Evolutionary conservation across 2,797 vertebrate genomes (phyloP).

Genomic region (Buphagus erythrorhynchus): DNA sequence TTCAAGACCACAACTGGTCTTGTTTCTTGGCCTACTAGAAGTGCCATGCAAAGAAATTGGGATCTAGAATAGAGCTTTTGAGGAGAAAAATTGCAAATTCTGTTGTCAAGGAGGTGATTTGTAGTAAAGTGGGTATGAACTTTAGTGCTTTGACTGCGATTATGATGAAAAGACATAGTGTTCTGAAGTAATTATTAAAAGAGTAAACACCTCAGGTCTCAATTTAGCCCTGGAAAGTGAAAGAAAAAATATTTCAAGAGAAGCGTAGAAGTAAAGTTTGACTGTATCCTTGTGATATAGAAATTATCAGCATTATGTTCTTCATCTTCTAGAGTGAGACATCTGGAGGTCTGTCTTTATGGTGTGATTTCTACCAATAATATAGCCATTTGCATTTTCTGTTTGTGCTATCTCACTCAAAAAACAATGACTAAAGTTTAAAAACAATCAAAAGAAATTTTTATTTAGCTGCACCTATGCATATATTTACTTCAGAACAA

Average conservation of each 20-base stretch:
- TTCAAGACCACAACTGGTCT: not conserved
- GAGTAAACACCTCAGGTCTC: not conserved
- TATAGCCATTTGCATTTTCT: not conserved
- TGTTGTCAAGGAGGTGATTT: not conserved
- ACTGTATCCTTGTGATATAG: not conserved
- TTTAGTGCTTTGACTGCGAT: not conserved
- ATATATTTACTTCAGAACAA: not conserved
- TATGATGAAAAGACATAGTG: not conserved
- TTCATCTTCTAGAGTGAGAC: not conserved
- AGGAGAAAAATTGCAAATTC: not conserved
- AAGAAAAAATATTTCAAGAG: not conserved
- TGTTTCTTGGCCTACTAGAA: not conserved
- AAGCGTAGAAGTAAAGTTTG: not conserved
- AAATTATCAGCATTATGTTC: not conserved
- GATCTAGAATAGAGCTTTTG: not conserved
- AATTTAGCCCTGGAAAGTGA: not conserved
- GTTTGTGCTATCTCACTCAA: not conserved
- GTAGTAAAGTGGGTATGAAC: not conserved
- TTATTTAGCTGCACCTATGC: not conserved
- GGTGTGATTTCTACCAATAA: not conserved
- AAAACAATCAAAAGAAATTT: not conserved
- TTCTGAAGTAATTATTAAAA: not conserved
- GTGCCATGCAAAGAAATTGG: not conserved
- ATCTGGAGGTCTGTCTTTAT: not conserved
- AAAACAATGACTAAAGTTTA: not conserved